Conservation (phyloP, 2,888 invertebrate species). For the Chaetogeoica ovagalla region DNA sequence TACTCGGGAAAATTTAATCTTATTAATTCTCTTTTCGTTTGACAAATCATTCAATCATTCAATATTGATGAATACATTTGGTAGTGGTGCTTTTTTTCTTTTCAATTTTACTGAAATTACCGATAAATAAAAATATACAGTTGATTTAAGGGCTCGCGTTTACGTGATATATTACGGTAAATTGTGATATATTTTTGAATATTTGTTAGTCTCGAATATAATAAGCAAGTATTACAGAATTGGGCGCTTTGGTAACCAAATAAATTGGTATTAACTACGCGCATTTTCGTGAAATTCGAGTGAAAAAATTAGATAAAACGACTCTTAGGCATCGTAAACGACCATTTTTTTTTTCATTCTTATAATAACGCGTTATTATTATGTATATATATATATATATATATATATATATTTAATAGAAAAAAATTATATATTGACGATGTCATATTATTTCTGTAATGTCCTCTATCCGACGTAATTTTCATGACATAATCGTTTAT, state of each 20-base stretch:
- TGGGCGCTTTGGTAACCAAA: not conserved
- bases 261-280: not conserved
- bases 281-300: slow-evolving; percentile 1
- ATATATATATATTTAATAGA: no score
- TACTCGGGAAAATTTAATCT: no score
- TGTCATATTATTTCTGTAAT: slow-evolving; percentile 12
- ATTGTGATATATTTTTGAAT: not conserved
- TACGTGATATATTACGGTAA: not conserved
- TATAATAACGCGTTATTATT: not conserved
- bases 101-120: no score
- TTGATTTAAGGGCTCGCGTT: no score
- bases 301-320: not conserved
- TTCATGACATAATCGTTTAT: not conserved
- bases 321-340: not conserved
- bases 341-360: not conserved
- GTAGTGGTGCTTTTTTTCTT: no score
- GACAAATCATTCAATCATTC: no score
- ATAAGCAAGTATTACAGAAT: not conserved
- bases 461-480: not conserved
- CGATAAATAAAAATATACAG: no score
- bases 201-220: not conserved
- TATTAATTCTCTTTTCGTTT: no score
- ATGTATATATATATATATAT: not conserved
- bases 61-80: no score
- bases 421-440: not conserved